These are phyloP conservation scores for Amiota minor DNA, from an alignment of 2,888 invertebrate genomes.

Conservation along the genomic window DNA sequence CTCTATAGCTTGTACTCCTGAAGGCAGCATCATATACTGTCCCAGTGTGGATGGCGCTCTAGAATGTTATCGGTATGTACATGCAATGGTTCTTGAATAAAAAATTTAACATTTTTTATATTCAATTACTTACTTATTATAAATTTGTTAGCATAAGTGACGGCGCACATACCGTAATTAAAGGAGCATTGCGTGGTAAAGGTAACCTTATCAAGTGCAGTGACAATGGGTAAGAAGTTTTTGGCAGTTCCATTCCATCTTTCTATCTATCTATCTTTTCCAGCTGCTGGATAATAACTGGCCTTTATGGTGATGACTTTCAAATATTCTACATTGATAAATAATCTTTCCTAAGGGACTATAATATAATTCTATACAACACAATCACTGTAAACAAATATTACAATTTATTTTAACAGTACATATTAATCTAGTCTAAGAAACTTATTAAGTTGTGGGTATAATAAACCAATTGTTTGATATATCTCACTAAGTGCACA, in stretches of 20 bases:
- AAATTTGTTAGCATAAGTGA: constrained; percentile 52
- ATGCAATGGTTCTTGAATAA: neutral
- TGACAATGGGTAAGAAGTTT: constrained; percentile 69
- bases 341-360: too few species aligned
- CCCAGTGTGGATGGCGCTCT: constrained; percentile 68
- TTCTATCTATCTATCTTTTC: constrained; percentile 33
- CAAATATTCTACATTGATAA: constrained; percentile 54
- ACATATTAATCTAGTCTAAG: too few species aligned
- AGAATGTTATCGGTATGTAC: constrained; percentile 63
- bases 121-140: neutral
- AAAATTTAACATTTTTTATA: neutral
- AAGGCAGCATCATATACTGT: constrained; percentile 67
- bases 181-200: constrained; percentile 66
- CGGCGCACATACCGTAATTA: constrained; percentile 60
- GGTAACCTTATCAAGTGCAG: constrained; percentile 69
- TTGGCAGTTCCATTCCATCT: neutral
- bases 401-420: too few species aligned
- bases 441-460: too few species aligned
- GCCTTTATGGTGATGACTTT: constrained; percentile 67
- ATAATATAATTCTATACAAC: too few species aligned
- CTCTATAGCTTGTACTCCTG: constrained; percentile 63
- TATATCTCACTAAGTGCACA: too few species aligned
- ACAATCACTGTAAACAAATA: too few species aligned
- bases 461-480: too few species aligned
- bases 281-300: constrained; percentile 71